A percentile compares a stretch with the other conserved stretches of the same genome.
Conservation (phyloP, 92 coral and sea anemone species). For the Porites divaricata region DNA sequence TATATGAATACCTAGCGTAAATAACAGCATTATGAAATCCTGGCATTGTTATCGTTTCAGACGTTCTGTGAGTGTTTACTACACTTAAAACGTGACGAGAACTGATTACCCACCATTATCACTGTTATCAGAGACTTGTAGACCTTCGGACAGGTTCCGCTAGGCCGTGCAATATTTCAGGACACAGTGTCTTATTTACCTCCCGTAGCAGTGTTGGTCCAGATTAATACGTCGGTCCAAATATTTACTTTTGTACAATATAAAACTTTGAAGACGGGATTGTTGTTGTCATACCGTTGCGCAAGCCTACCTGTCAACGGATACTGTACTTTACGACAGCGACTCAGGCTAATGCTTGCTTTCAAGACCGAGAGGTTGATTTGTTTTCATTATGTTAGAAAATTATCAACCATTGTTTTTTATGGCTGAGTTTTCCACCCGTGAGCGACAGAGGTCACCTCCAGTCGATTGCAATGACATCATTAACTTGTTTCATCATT, state of each 20-base stretch:
- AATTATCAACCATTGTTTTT: not conserved
- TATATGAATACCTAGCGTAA: not conserved
- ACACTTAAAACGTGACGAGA: slow-evolving; percentile 11
- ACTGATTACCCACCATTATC: slow-evolving; percentile 20
- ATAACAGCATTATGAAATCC: not conserved
- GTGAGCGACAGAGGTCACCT: slow-evolving; percentile 2
- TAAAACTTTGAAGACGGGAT: not conserved
- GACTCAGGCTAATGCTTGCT: slow-evolving; percentile 2
- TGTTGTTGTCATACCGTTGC: slow-evolving; percentile 11
- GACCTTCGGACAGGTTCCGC: slow-evolving; percentile 18
- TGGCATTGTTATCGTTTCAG: not conserved
- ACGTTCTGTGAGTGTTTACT: not conserved
- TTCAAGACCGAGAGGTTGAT: not conserved
- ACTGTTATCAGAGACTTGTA: not conserved
- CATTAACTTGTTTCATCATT: not conserved
- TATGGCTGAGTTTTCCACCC: slow-evolving; percentile 5
- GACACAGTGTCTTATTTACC: slow-evolving; percentile 14
- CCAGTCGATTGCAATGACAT: not conserved
- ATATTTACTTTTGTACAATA: slow-evolving; percentile 29
- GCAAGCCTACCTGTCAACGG: not conserved
- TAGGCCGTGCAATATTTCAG: slow-evolving; percentile 1
- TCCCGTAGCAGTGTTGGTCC: slow-evolving; percentile 9
- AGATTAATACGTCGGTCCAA: slow-evolving; percentile 31
- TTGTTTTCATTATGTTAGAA: slow-evolving; percentile 25
- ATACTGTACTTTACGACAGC: not conserved